phyloP scores from a whole-genome alignment of 2,888 invertebrate genomes.

The Apodemia zela region DNA sequence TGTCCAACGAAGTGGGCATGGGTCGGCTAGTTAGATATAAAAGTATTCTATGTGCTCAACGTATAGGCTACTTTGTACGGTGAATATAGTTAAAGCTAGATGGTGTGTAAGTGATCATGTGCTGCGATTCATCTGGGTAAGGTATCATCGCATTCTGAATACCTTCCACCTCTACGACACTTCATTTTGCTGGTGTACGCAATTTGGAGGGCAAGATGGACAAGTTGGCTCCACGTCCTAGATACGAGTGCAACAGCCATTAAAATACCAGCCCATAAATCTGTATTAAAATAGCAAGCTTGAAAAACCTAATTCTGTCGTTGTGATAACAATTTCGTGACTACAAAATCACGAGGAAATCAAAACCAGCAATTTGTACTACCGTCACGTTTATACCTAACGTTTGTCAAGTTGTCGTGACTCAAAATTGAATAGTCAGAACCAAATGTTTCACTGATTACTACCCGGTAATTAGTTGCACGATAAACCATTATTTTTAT shows the following conservation, averaged over 20 bases:
- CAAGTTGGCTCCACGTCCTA: background rate
- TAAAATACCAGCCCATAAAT: background rate
- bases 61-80: too few relatives aligned
- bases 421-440: background rate
- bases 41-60: too few relatives aligned
- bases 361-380: conserved; percentile 5
- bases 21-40: too few relatives aligned
- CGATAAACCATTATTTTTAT: background rate
- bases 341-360: conserved; percentile 12
- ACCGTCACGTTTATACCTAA: conserved; percentile 2
- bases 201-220: too few relatives aligned
- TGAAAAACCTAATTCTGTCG: background rate
- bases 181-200: too few relatives aligned
- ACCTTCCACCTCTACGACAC: too few relatives aligned
- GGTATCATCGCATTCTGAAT: too few relatives aligned
- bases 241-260: background rate
- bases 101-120: too few relatives aligned
- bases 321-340: conserved; percentile 9
- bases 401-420: conserved; percentile 9
- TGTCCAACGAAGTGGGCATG: too few relatives aligned
- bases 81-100: too few relatives aligned
- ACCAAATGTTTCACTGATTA: conserved; percentile 2
- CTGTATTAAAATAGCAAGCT: background rate
- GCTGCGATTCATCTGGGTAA: too few relatives aligned
- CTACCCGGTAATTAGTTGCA: background rate